Conservation (phyloP, 2,113 vertebrate genomes). For the Aspidoscelis tigris region DNA sequence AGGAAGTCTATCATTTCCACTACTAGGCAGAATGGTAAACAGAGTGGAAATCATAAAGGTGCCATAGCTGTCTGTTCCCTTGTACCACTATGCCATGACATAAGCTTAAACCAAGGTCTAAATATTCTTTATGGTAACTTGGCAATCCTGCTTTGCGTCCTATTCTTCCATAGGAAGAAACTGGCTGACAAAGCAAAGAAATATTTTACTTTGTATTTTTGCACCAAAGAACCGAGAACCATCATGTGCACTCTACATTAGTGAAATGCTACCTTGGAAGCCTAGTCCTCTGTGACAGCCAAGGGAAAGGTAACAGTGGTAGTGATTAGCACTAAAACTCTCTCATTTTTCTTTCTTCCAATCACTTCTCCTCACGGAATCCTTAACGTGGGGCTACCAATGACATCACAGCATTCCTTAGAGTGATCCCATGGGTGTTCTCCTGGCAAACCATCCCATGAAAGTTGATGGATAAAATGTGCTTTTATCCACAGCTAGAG, state of each 20-base stretch:
- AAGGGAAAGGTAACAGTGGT: too few relatives aligned
- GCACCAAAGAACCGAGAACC: conserved; percentile 42
- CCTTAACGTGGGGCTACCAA: too few relatives aligned
- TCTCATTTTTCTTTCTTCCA: too few relatives aligned
- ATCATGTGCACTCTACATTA: conserved; percentile 28
- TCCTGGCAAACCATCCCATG: too few relatives aligned
- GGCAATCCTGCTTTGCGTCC: background rate
- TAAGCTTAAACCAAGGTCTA: background rate
- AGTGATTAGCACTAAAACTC: too few relatives aligned
- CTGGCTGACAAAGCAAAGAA: conserved; percentile 62
- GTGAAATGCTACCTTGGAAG: too few relatives aligned
- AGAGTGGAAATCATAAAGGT: background rate
- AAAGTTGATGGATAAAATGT: too few relatives aligned
- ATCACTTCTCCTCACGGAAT: too few relatives aligned
- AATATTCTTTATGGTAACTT: background rate
- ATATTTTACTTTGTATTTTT: conserved; percentile 64
- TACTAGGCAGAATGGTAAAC: background rate
- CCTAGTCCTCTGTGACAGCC: too few relatives aligned
- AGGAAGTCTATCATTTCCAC: background rate
- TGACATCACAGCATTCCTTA: too few relatives aligned
- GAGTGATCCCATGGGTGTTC: too few relatives aligned
- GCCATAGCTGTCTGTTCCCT: background rate
- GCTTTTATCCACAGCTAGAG: too few relatives aligned
- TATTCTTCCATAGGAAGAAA: conserved; percentile 33
- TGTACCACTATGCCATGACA: background rate